Conservation (phyloP, 2,888 invertebrate species). For the Hemistola chrysoprasaria region DNA sequence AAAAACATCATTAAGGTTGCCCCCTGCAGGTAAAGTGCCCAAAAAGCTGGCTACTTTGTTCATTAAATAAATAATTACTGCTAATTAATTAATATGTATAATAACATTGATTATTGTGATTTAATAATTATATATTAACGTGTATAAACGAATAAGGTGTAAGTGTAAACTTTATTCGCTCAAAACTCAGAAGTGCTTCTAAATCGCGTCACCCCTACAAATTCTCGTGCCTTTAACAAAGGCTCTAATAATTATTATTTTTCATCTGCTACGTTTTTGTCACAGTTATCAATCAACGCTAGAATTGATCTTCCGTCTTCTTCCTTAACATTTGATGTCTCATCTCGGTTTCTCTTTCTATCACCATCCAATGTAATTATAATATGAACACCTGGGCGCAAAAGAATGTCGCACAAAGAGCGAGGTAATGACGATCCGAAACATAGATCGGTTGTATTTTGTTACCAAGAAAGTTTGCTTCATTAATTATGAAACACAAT, state of each 20-base stretch:
- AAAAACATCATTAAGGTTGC: no score
- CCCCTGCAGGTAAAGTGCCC: no score
- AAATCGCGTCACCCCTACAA: conserved; percentile 61
- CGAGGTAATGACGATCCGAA: conserved; percentile 79
- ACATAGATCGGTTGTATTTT: conserved; percentile 78
- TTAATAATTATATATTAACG: no score
- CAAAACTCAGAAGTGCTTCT: conserved; percentile 7
- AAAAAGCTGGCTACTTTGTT: no score
- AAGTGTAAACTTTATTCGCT: no score
- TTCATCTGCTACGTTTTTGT: conserved; percentile 82
- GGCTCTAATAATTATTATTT: conserved; percentile 81
- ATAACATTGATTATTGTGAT: no score
- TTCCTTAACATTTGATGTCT: conserved; percentile 35
- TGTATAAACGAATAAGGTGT: no score
- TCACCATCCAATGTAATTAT: conserved; percentile 73
- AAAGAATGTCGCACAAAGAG: conserved; percentile 82
- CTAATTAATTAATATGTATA: no score
- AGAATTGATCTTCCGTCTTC: conserved; percentile 57
- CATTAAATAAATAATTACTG: no score
- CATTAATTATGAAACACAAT: conserved; percentile 82
- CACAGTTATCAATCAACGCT: conserved; percentile 83
- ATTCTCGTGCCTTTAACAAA: conserved; percentile 76
- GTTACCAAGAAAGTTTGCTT: conserved; percentile 80
- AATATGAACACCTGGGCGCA: conserved; percentile 81
- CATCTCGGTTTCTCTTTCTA: conserved; percentile 54